These are phyloP conservation scores for Aphaenogaster ashmeadi DNA, from an alignment of 1,140 invertebrate species.

Conservation along the genomic window DNA sequence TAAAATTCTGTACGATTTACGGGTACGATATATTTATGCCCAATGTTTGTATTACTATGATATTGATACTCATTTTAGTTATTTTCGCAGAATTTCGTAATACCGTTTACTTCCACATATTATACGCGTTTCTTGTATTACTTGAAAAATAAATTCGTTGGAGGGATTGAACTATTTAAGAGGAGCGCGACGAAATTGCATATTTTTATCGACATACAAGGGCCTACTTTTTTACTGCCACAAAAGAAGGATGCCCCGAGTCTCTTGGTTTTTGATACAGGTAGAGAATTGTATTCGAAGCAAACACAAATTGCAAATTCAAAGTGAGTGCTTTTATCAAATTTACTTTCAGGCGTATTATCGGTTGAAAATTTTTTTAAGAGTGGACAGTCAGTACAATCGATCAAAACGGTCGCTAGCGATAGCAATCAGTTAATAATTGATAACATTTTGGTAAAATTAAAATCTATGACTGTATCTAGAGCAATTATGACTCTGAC, in stretches of 20 bases:
- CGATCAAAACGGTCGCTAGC: constrained; percentile 60
- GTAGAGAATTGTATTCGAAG: constrained; percentile 78
- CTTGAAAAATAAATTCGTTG: constrained; percentile 73
- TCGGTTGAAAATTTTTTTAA: constrained; percentile 94
- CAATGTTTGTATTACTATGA: background rate
- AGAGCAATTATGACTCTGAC: constrained; percentile 92
- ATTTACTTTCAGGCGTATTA: constrained; percentile 89
- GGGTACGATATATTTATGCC: constrained; percentile 82
- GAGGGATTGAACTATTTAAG: constrained; percentile 87
- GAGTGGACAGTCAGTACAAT: constrained; percentile 82
- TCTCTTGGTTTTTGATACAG: constrained; percentile 92
- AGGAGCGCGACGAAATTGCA: constrained; percentile 90
- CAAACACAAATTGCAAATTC: background rate
- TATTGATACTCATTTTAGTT: background rate
- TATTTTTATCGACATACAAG: constrained; percentile 91
- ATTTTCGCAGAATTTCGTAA: constrained; percentile 89
- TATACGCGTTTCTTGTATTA: constrained; percentile 67
- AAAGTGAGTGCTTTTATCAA: background rate
- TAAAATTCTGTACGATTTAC: constrained; percentile 91
- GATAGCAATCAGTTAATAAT: constrained; percentile 82
- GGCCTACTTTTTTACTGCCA: constrained; percentile 92
- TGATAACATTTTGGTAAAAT: constrained; percentile 91
- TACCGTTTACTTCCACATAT: constrained; percentile 87
- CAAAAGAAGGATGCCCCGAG: constrained; percentile 94
- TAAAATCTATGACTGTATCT: constrained; percentile 90